Percentiles rank a stretch among this genome's conserved stretches.
Evolutionary conservation across 2,797 vertebrate species (phyloP).

Genomic region (Alca torda): DNA sequence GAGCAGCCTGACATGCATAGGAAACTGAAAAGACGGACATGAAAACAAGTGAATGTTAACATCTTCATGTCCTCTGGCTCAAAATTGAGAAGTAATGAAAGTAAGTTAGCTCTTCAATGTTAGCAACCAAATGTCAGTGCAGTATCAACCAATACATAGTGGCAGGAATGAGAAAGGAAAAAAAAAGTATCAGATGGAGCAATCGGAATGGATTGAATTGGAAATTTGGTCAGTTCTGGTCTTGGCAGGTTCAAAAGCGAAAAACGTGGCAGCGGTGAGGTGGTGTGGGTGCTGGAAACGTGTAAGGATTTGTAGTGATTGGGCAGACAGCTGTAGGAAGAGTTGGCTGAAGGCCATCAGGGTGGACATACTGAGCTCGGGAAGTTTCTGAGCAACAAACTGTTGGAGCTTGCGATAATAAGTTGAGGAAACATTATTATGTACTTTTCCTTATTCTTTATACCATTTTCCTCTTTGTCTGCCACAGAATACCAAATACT

Average conservation of each 20-base stretch:
- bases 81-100: neutral
- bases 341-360: neutral
- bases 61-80: neutral
- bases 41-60: neutral
- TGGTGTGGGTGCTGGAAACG: neutral
- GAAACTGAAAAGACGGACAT: neutral
- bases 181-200: neutral
- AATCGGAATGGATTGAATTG: neutral
- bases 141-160: neutral
- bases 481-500: neutral
- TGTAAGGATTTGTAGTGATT: neutral
- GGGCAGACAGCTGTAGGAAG: neutral
- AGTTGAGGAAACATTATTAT: neutral
- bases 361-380: neutral
- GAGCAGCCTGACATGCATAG: neutral
- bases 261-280: accelerated
- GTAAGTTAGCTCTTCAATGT: neutral
- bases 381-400: neutral
- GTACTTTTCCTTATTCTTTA: neutral
- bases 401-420: neutral
- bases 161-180: neutral
- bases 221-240: neutral
- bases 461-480: neutral
- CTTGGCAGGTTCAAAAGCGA: neutral
- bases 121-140: neutral